Evolutionary conservation across 2,113 vertebrate species (phyloP).

Genomic region (Albula goreensis): DNA sequence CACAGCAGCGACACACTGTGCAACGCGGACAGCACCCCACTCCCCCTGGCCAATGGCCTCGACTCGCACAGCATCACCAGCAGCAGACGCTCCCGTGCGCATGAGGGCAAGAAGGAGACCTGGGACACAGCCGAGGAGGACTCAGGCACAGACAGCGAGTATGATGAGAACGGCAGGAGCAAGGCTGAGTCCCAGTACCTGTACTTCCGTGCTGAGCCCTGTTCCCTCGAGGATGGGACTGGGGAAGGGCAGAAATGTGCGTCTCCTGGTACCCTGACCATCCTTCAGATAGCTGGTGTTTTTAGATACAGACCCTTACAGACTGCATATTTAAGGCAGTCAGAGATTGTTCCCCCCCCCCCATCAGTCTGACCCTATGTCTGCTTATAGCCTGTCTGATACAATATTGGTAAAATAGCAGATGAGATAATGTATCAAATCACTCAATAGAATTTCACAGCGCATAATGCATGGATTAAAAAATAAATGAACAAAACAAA

Average conservation of each 20-base stretch:
- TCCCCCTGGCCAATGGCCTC: constrained; percentile 91
- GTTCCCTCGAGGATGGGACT: constrained; percentile 75
- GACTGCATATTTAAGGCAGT: not conserved
- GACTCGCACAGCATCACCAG: constrained; percentile 97
- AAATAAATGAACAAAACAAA: too few relatives aligned
- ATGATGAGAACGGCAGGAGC: constrained; percentile 94
- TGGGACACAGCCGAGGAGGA: constrained; percentile 98
- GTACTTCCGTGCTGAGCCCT: constrained; percentile 89
- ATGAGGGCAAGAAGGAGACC: constrained; percentile 95
- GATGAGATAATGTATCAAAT: too few relatives aligned
- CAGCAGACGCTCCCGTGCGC: constrained; percentile 94
- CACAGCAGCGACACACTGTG: constrained; percentile 97
- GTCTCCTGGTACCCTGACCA: constrained; percentile 29
- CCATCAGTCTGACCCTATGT: too few relatives aligned
- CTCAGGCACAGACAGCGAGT: constrained; percentile 96
- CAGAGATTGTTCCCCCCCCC: too few relatives aligned
- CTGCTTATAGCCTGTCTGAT: too few relatives aligned
- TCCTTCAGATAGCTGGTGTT: constrained; percentile 21
- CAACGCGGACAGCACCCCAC: constrained; percentile 85
- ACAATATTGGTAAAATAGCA: too few relatives aligned
- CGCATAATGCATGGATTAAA: too few relatives aligned
- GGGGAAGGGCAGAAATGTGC: constrained; percentile 90
- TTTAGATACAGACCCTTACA: not conserved
- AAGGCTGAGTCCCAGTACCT: constrained; percentile 83
- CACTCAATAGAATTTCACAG: too few relatives aligned